Evolutionary conservation across 1,140 invertebrate genomes (phyloP).

Genomic region (Pogonomyrmex barbatus): DNA sequence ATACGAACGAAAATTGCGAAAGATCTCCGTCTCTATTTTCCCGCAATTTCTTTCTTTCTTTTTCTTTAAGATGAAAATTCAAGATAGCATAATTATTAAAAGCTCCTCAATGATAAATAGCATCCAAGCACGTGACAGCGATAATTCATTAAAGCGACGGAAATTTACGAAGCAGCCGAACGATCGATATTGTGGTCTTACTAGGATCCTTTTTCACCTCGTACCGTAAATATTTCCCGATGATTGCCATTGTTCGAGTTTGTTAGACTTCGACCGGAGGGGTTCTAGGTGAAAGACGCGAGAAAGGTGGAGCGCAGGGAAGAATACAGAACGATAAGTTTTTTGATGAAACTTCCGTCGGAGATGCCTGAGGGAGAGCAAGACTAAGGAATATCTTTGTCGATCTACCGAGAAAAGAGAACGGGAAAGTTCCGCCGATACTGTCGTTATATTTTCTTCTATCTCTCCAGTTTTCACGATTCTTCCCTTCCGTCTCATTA

Average conservation of each 20-base stretch:
- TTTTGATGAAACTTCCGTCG: conserved; percentile 63
- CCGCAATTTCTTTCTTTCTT: too few species aligned
- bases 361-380: conserved; percentile 36
- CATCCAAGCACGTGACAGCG: neutral
- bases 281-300: conserved; percentile 39
- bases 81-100: conserved; percentile 10
- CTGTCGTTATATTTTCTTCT: conserved; percentile 55
- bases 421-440: conserved; percentile 61
- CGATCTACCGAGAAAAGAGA: conserved; percentile 32
- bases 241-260: conserved; percentile 68
- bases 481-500: conserved; percentile 48
- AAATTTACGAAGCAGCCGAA: conserved; percentile 17
- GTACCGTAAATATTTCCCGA: conserved; percentile 59
- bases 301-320: conserved; percentile 14
- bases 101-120: neutral
- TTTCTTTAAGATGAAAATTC: neutral
- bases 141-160: conserved; percentile 23
- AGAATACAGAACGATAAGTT: conserved; percentile 63
- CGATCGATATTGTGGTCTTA: conserved; percentile 18
- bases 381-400: conserved; percentile 58
- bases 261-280: conserved; percentile 61
- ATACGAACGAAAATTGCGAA: neutral
- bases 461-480: conserved; percentile 30
- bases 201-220: conserved; percentile 30
- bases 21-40: neutral